Percentiles rank a stretch among this genome's conserved stretches.
Evolutionary conservation across 2,797 vertebrate genomes (phyloP).

Genomic region (Aldrovandia affinis): DNA sequence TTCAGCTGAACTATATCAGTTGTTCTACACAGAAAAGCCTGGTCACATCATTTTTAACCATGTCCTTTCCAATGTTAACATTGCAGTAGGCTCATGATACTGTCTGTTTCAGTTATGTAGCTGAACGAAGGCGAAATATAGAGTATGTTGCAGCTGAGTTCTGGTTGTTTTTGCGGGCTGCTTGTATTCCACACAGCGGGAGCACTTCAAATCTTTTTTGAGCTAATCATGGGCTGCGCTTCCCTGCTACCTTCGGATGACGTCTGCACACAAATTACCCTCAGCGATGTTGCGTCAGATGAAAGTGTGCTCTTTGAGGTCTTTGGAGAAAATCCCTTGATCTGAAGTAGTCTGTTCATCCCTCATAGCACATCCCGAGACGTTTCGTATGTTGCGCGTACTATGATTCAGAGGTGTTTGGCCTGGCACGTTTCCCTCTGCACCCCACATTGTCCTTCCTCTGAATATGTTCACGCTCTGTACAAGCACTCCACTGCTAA

Average conservation of each 20-base stretch:
- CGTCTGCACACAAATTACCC: not conserved
- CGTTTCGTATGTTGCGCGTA: not conserved
- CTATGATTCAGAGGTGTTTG: not conserved
- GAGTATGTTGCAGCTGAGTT: not conserved
- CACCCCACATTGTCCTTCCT: not conserved
- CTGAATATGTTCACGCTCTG: not conserved
- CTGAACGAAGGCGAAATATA: not conserved
- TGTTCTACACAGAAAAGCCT: not conserved
- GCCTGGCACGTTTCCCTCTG: not conserved
- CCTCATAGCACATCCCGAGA: not conserved
- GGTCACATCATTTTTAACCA: not conserved
- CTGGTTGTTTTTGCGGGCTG: not conserved
- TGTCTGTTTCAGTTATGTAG: not conserved
- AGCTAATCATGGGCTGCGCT: not conserved
- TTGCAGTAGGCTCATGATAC: not conserved
- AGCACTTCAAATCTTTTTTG: not conserved
- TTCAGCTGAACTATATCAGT: not conserved
- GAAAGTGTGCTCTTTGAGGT: not conserved
- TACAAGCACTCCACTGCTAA: not conserved
- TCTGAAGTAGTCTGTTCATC: constrained; percentile 4
- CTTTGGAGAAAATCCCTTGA: not conserved
- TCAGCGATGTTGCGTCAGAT: not conserved
- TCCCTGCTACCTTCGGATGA: not conserved
- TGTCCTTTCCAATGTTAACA: not conserved
- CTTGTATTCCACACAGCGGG: not conserved